Evolutionary conservation across 2,113 vertebrate species (phyloP).

Genomic region (Eclectus roratus): DNA sequence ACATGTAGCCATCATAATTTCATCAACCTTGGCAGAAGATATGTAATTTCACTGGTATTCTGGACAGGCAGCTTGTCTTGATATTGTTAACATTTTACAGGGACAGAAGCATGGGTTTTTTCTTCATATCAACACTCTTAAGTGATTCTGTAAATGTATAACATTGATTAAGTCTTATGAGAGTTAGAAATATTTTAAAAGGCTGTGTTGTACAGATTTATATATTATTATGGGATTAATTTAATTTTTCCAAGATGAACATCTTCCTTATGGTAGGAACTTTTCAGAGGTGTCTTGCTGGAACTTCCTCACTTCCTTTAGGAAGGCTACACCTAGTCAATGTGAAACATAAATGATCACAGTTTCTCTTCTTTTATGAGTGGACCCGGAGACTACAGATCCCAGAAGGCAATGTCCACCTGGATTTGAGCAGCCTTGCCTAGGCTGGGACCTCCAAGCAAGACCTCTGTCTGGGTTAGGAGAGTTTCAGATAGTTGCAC

Average conservation of each 20-base stretch:
- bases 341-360: not conserved
- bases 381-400: not conserved
- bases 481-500: not conserved
- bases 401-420: not conserved
- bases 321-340: not conserved
- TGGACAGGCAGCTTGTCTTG: constrained; percentile 54
- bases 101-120: constrained; percentile 54
- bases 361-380: not conserved
- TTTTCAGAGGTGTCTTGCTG: not conserved
- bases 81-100: constrained; percentile 58
- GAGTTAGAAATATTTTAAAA: constrained; percentile 59
- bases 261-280: constrained; percentile 52
- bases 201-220: constrained; percentile 61
- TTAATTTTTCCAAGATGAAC: constrained; percentile 66
- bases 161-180: constrained; percentile 58
- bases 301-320: not conserved
- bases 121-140: constrained; percentile 60
- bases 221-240: constrained; percentile 47
- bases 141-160: constrained; percentile 67
- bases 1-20: constrained; percentile 17
- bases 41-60: constrained; percentile 53
- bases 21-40: constrained; percentile 29
- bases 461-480: not conserved
- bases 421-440: not conserved
- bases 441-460: not conserved